Evolutionary conservation across 2,113 vertebrate genomes (phyloP).

Genomic region (Chionomys nivalis): DNA sequence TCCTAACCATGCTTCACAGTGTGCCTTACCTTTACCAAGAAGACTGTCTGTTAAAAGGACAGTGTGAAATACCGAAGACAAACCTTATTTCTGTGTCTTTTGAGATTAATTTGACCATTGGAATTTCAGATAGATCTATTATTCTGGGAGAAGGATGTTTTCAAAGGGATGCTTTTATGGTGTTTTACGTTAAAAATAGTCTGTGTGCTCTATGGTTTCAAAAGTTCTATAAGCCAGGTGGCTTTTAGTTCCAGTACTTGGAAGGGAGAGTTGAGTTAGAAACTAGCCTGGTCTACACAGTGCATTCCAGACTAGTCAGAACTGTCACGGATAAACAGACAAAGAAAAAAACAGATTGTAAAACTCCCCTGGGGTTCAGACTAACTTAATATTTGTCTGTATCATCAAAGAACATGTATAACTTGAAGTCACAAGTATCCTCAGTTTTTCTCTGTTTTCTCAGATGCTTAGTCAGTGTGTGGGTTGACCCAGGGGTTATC

Average conservation of each 20-base stretch:
- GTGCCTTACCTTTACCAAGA: neutral
- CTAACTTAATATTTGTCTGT: neutral
- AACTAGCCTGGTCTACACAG: neutral
- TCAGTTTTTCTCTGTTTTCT: conserved; percentile 13
- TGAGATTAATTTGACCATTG: conserved; percentile 39
- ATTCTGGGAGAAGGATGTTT: conserved; percentile 43
- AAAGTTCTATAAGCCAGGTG: neutral
- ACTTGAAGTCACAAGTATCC: neutral
- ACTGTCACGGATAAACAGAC: neutral
- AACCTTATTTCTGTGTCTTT: conserved; percentile 52
- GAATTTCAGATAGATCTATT: conserved; percentile 22
- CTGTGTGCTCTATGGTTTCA: neutral
- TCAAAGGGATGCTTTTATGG: conserved; percentile 30
- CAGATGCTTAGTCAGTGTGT: conserved; percentile 1
- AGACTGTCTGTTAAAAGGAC: neutral
- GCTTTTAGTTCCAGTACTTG: neutral
- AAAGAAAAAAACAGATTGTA: neutral
- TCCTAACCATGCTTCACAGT: neutral
- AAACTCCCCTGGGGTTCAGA: neutral
- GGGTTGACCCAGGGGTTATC: neutral
- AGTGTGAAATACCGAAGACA: conserved; percentile 3
- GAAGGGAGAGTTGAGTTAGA: neutral
- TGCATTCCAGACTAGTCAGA: neutral
- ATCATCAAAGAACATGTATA: neutral
- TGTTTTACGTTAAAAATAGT: conserved; percentile 24